These are phyloP conservation scores for Ceratina calcarata DNA, from an alignment of 1,140 invertebrate species.

Conservation along the genomic window DNA sequence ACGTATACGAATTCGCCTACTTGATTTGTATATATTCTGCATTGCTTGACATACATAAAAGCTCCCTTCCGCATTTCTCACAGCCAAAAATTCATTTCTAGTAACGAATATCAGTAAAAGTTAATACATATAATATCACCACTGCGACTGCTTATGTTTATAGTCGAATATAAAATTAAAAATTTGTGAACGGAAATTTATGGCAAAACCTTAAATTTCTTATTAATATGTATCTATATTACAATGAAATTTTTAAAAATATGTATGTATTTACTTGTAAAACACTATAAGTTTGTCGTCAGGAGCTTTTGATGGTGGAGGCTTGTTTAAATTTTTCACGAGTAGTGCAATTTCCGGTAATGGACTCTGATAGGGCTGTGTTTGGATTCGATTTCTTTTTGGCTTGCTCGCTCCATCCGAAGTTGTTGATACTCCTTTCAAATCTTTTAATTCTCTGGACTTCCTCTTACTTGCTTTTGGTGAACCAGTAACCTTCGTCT, in stretches of 20 bases:
- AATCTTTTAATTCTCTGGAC: constrained; percentile 75
- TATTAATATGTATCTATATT: constrained; percentile 28
- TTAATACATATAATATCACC: constrained; percentile 15
- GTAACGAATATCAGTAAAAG: constrained; percentile 62
- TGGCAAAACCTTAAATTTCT: constrained; percentile 8
- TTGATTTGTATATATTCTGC: constrained; percentile 94
- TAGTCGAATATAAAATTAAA: constrained; percentile 16
- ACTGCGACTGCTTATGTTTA: neutral
- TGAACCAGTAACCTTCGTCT: constrained; percentile 49
- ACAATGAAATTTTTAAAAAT: neutral
- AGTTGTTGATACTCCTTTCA: constrained; percentile 58
- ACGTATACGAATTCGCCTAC: constrained; percentile 91
- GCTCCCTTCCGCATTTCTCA: constrained; percentile 92
- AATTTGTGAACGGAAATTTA: constrained; percentile 38
- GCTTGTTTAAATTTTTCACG: constrained; percentile 85
- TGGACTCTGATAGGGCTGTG: constrained; percentile 91
- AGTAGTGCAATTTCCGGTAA: constrained; percentile 88
- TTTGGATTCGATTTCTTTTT: constrained; percentile 83
- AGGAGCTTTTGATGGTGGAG: constrained; percentile 82
- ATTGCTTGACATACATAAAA: constrained; percentile 95
- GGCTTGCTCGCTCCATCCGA: constrained; percentile 77
- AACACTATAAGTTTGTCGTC: constrained; percentile 93
- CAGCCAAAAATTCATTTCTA: constrained; percentile 94
- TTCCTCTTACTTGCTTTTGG: constrained; percentile 75
- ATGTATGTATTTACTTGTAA: constrained; percentile 84